Evolutionary conservation across 1,140 invertebrate species (phyloP).

Genomic region (Thaumetopoea pityocampa): DNA sequence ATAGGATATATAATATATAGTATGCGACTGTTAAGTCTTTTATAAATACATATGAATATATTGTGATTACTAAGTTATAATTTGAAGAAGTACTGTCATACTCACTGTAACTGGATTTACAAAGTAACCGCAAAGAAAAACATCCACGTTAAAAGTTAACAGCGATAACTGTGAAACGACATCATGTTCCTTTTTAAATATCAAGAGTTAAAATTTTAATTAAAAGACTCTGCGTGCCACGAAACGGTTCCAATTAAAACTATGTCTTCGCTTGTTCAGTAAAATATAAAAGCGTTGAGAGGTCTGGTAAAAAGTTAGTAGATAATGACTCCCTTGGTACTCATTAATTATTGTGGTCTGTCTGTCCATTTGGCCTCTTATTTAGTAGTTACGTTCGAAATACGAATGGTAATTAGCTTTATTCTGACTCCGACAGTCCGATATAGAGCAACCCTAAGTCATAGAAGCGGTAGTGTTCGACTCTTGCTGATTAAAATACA

Average conservation of each 20-base stretch:
- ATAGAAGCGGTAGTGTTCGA: no score
- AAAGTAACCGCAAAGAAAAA: conserved; percentile 23
- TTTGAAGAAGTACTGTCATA: no score
- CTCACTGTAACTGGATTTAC: no score
- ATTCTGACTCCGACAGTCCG: no score
- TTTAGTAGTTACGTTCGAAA: conserved; percentile 3
- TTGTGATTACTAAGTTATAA: no score
- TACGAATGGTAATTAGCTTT: no score
- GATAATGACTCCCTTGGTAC: conserved; percentile 32
- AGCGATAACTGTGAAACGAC: conserved; percentile 26
- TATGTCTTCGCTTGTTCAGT: conserved; percentile 39
- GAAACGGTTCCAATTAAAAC: conserved; percentile 58
- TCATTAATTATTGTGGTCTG: conserved; percentile 25
- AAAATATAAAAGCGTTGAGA: conserved; percentile 40
- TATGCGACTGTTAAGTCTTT: no score
- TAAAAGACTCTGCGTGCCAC: conserved; percentile 47
- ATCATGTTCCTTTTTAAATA: conserved; percentile 48
- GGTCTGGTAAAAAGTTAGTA: conserved; percentile 31
- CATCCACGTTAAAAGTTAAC: conserved; percentile 27
- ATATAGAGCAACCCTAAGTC: no score
- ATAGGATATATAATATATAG: no score
- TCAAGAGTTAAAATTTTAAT: conserved; percentile 54
- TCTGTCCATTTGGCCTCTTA: conserved; percentile 24
- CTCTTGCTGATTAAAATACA: no score
- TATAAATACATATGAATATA: no score